Evolutionary conservation across 2,113 vertebrate genomes (phyloP), one percentile per base, ranked within the genome.

Genomic region (Pseudolaguvia tuberculata): DNA sequence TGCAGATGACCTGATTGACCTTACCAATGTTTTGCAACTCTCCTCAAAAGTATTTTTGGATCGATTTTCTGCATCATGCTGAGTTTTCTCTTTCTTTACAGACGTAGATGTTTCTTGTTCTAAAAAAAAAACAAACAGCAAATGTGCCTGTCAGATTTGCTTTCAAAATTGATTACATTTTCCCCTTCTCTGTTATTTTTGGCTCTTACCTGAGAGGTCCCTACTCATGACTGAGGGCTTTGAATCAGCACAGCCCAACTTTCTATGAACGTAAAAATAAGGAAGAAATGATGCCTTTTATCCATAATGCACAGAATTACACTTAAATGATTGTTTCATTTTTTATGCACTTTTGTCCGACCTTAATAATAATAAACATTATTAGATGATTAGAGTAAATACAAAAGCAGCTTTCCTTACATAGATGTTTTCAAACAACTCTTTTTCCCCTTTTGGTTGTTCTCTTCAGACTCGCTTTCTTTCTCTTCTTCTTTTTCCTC

Each of bases 401-500:
- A 13, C 15, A 57, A 45, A 65, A 29, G 80, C 55, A 12, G 4
- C 14, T 74, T 71, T 61, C 21, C 93, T 94, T 83, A 97, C 97
- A 95, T 93, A 84, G 88, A 88, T 0, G 85, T 75, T 86, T 93
- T 99, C 78, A 99, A 91, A 77, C 95, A 98, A 86, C 96, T 95
- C 91, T 92, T 95, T 84, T 93, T 94, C 77, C 86, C 85, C 86
- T 72, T 94, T 27, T 88, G 83, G 73, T 84, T 68, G 82, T 53
- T 75, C 11, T 89, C 91, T 76, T 92, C 90, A 6, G 27, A 10
- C 7, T 80, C 70, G 14, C n/a, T 63, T 7, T 76, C 66, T 39
- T 52, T 55, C 23, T 55, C 80, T 0, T 25, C 83, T 50, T 83
- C 65, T 59, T 88, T 88, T n/a, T n/a, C n/a, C 73, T 80, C 78